These are phyloP conservation scores for Drosophila vallismaia DNA, from an alignment of 2,888 invertebrate genomes.

Conservation along the genomic window DNA sequence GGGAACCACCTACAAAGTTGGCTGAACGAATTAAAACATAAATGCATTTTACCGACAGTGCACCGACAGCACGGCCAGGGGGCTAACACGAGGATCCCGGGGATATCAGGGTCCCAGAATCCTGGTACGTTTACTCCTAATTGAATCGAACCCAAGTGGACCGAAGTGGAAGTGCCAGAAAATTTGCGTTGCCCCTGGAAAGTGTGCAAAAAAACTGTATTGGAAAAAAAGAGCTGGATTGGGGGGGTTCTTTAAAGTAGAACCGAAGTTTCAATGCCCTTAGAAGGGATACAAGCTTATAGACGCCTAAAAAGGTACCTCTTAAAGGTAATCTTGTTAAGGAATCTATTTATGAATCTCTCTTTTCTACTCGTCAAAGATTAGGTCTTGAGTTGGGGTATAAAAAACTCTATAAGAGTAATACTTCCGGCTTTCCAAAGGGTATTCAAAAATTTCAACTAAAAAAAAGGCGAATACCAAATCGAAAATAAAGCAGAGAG, in stretches of 20 bases:
- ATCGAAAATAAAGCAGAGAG: neutral
- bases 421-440: neutral
- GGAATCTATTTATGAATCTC: no score
- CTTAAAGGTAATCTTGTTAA: no score
- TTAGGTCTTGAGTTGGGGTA: no score
- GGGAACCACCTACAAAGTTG: conserved; percentile 27
- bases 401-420: neutral
- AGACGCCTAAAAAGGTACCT: no score
- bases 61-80: neutral
- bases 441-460: neutral
- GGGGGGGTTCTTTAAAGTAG: neutral
- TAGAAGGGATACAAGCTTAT: no score
- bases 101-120: neutral
- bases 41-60: conserved; percentile 61
- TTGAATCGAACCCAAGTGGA: conserved; percentile 38
- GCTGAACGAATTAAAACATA: conserved; percentile 72
- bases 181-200: conserved; percentile 34
- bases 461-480: neutral
- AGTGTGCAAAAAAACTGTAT: conserved; percentile 13
- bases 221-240: neutral
- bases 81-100: neutral
- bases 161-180: conserved; percentile 37
- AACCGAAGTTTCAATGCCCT: neutral
- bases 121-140: conserved; percentile 24
- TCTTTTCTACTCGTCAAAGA: no score